Conservation (phyloP, 2,113 vertebrate genomes). For the Ammospiza nelsoni region DNA sequence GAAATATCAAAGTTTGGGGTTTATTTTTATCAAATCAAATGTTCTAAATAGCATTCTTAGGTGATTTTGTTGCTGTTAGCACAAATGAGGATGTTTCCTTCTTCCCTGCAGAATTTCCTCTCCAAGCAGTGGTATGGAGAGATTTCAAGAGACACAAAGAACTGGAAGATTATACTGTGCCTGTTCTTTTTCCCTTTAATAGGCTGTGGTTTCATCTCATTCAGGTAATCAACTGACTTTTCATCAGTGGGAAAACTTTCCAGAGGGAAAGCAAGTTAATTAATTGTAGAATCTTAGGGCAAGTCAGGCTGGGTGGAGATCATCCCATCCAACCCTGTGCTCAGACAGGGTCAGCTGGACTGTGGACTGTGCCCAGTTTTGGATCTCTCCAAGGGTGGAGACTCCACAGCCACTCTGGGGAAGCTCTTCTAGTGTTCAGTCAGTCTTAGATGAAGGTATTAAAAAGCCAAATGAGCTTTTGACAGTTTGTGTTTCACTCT, state of each 20-base stretch:
- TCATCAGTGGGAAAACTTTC: neutral
- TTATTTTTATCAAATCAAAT: neutral
- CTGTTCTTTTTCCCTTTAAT: conserved; percentile 90
- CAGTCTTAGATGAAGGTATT: neutral
- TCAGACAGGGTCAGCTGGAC: neutral
- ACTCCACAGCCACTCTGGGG: neutral
- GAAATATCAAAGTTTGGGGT: neutral
- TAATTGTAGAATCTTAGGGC: neutral
- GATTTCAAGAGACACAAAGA: conserved; percentile 90
- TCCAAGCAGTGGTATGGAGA: conserved; percentile 93
- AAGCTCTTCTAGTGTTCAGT: neutral
- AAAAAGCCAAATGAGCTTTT: neutral
- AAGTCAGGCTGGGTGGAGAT: neutral
- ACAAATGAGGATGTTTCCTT: neutral
- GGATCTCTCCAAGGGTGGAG: neutral
- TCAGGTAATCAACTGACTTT: conserved; percentile 78
- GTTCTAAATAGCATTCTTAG: neutral
- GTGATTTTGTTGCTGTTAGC: neutral
- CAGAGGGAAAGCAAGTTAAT: neutral
- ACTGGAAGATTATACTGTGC: conserved; percentile 92
- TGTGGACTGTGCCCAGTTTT: neutral
- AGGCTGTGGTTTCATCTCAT: conserved; percentile 89
- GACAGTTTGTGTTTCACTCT: neutral
- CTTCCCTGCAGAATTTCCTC: conserved; percentile 77
- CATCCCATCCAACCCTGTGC: neutral